These are phyloP conservation scores for Heterohyrax brucei DNA, from an alignment of 2,797 vertebrate genomes.

Conservation along the genomic window DNA sequence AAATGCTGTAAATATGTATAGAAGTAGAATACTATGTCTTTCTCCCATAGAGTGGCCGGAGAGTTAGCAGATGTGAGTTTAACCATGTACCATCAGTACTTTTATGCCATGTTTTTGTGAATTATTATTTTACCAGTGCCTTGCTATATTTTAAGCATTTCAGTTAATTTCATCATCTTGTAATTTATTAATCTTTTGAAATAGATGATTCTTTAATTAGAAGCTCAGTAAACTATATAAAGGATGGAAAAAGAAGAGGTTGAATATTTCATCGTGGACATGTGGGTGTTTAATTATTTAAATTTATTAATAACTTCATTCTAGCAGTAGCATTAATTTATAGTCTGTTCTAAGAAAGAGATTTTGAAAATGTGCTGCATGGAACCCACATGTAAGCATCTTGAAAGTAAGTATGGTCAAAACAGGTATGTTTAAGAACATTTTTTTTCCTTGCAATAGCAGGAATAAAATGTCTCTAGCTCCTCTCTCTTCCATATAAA, in stretches of 20 bases:
- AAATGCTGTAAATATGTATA: not conserved
- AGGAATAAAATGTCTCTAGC: constrained; percentile 48
- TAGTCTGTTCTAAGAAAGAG: constrained; percentile 44
- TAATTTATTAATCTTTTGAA: constrained; percentile 77
- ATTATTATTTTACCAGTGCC: constrained; percentile 37
- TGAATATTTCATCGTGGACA: constrained; percentile 48
- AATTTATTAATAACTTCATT: constrained; percentile 75
- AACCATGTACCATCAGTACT: not conserved
- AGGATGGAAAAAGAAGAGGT: constrained; percentile 68
- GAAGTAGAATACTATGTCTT: not conserved
- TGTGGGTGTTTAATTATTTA: constrained; percentile 79
- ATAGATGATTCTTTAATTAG: constrained; percentile 75
- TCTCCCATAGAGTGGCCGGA: not conserved
- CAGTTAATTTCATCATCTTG: constrained; percentile 56
- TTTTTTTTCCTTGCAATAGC: constrained; percentile 56
- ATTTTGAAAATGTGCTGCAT: constrained; percentile 46
- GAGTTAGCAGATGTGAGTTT: not conserved
- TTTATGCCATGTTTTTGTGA: constrained; percentile 61
- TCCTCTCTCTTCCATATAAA: not conserved
- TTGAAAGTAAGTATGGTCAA: constrained; percentile 62
- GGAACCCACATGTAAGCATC: constrained; percentile 28
- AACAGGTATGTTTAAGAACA: constrained; percentile 39
- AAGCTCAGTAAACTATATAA: constrained; percentile 72
- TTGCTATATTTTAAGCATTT: constrained; percentile 72
- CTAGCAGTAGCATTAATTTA: constrained; percentile 61